Evolutionary conservation across 2,797 vertebrate species (phyloP).

Genomic region (Taenioides sp.): DNA sequence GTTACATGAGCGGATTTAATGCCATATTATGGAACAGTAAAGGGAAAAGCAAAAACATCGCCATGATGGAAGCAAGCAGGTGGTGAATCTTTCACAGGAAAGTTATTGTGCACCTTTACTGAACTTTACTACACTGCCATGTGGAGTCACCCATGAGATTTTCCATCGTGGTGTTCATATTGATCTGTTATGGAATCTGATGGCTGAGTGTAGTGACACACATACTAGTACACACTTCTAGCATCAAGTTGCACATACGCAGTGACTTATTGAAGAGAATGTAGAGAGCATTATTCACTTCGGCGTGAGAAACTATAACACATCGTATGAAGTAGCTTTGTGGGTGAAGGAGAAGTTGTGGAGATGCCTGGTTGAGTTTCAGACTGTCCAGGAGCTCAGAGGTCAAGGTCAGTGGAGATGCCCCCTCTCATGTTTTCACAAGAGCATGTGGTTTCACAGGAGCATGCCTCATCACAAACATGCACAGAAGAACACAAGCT

Average conservation of each 20-base stretch:
- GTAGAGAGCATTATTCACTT: background rate
- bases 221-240: background rate
- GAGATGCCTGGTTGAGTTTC: background rate
- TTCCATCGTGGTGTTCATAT: background rate
- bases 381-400: background rate
- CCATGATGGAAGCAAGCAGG: no score
- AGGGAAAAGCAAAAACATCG: no score
- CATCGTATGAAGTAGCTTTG: background rate
- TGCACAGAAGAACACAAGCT: no score
- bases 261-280: background rate
- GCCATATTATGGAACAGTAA: no score
- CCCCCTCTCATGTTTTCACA: no score
- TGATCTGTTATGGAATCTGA: slow-evolving; percentile 5
- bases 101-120: no score
- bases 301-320: background rate
- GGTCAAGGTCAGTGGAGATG: background rate
- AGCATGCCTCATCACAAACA: no score
- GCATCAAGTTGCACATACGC: background rate
- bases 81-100: no score
- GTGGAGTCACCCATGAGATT: background rate
- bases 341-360: no score
- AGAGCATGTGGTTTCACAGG: no score
- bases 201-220: background rate
- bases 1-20: no score
- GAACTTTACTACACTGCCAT: background rate